Percentiles rank a stretch among this genome's conserved stretches.
These are phyloP conservation scores for Pseudocheirus occidentalis DNA, from an alignment of 2,797 vertebrate genomes.

Conservation along the genomic window DNA sequence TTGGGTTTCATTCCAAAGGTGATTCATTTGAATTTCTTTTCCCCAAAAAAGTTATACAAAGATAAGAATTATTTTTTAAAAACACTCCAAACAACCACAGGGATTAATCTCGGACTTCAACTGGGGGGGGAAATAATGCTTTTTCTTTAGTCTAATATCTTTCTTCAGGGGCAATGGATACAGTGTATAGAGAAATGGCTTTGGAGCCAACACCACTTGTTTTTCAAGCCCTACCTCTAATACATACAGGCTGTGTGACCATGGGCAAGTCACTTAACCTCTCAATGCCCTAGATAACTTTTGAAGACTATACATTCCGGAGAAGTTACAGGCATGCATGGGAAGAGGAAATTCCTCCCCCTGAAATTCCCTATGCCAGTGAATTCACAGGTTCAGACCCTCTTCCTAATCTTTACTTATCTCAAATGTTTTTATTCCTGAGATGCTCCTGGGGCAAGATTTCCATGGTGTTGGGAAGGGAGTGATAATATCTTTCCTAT, in stretches of 20 bases:
- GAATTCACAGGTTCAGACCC: background rate
- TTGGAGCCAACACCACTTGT: background rate
- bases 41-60: background rate
- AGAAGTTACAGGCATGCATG: background rate
- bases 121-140: background rate
- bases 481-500: background rate
- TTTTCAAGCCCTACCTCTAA: background rate
- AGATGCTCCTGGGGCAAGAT: background rate
- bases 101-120: background rate
- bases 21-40: slow-evolving; percentile 29
- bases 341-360: background rate
- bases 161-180: background rate
- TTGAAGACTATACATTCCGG: background rate
- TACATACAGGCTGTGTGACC: background rate
- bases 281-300: background rate
- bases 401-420: background rate
- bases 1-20: background rate
- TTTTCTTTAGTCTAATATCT: background rate
- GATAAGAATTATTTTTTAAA: background rate
- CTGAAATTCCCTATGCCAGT: background rate
- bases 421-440: background rate
- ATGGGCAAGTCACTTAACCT: background rate
- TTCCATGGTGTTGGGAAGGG: background rate
- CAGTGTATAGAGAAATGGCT: background rate
- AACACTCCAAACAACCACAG: slow-evolving; percentile 11